Base-by-base conservation (phyloP, 2,797 vertebrate species). In the Myotis myotis region DNA sequence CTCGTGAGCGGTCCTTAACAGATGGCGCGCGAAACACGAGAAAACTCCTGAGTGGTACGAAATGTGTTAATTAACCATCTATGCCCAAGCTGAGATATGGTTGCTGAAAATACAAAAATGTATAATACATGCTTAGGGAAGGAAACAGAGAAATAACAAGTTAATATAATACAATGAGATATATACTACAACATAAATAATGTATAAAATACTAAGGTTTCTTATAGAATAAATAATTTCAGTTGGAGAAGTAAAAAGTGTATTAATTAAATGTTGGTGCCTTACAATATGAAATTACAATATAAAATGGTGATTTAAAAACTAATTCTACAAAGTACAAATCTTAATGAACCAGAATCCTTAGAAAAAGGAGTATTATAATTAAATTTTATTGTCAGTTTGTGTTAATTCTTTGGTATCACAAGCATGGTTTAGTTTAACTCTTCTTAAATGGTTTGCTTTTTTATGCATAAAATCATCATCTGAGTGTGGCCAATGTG, bases 301-400 rank as follows among this genome's bases (percentile, higher is more conserved):
- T 88, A 72, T 25, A 91, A 66, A 96, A 75, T 49, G 20, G 15
- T 68, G 66, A 83, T 68, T 66, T 84, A 80, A 93, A 91, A 88
- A 91, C 49, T 30, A 86, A 36, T 86, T 86, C 15, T 33, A 92
- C 23, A 84, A 83, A 92, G 44, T 20, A 66, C 36, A 90, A 87
- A 84, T 89, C 57, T 81, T 87, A 92, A 89, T 36, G 8, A 60
- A 41, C 28, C 41, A 95, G 76, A 95, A 72, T 9, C 41, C 51
- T 87, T 22, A 74, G 17, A 71, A 89, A 93, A 74, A 71, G n/a
- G 19, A 76, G 12, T 93, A 72, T 62, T 88, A 81, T 28, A 81
- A 89, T 70, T 76, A 78, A 91, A 89, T 47, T 57, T 70, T 70
- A 70, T 78, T 82, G n/a, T 78, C 76, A 72, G 4, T 70, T 75